phyloP scores from a whole-genome alignment of 2,888 invertebrate species.

The Macroteleia sp. region DNA sequence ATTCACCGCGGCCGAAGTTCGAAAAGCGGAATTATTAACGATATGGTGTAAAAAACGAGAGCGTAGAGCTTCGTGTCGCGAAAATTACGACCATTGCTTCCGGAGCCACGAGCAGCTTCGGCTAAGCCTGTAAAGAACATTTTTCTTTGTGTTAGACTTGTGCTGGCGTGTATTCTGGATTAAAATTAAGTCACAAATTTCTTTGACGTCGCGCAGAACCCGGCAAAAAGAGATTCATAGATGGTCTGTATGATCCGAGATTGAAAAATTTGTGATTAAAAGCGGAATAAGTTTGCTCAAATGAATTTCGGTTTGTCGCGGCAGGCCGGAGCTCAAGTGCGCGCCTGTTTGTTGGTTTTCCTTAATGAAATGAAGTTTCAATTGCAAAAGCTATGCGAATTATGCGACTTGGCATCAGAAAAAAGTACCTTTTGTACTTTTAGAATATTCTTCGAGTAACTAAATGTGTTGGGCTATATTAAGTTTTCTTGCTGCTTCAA shows the following conservation, averaged over 20 bases:
- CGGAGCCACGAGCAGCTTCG: conserved; percentile 80
- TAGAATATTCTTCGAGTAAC: no score
- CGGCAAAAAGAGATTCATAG: conserved; percentile 59
- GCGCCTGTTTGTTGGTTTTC: conserved; percentile 2
- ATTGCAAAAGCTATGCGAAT: no score
- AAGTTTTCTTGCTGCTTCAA: no score
- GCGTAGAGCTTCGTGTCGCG: conserved; percentile 61
- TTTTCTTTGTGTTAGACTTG: conserved; percentile 58
- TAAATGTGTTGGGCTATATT: no score
- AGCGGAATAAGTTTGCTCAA: conserved; percentile 37
- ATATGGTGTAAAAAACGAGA: conserved; percentile 65
- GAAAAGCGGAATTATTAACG: conserved; percentile 68
- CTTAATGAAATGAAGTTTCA: conserved; percentile 25
- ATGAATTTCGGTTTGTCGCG: conserved; percentile 22
- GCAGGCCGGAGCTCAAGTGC: not conserved
- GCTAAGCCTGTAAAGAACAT: conserved; percentile 76
- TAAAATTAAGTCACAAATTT: conserved; percentile 64
- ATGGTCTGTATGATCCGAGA: conserved; percentile 33
- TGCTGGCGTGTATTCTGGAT: conserved; percentile 37
- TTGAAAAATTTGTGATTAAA: conserved; percentile 57
- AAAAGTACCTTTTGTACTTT: no score
- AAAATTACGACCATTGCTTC: conserved; percentile 68
- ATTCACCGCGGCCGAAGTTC: conserved; percentile 75
- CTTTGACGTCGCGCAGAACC: conserved; percentile 36
- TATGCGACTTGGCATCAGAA: no score